Percentiles rank a stretch among this genome's conserved stretches.
Evolutionary conservation across 2,888 invertebrate species (phyloP).

Genomic region (Phortica magna): DNA sequence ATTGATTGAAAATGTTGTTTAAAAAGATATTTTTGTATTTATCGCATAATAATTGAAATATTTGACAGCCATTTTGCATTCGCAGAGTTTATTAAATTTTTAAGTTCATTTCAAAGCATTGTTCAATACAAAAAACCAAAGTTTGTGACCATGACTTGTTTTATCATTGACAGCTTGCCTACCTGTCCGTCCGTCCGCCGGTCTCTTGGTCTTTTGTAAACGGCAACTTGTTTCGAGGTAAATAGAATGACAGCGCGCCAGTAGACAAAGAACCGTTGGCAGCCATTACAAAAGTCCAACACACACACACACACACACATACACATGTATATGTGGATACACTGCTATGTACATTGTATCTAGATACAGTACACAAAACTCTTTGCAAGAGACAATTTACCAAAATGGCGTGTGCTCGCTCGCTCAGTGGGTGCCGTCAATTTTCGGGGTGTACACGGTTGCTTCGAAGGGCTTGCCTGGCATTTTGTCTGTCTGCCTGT

Average conservation of each 20-base stretch:
- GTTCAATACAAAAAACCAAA: not conserved
- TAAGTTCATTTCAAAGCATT: not conserved
- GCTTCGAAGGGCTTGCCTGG: not conserved
- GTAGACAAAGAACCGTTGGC: conserved; percentile 4
- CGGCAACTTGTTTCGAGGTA: not conserved
- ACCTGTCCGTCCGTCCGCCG: no score
- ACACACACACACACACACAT: not conserved
- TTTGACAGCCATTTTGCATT: no score
- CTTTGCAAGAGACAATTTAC: conserved; percentile 27
- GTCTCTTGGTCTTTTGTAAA: not conserved
- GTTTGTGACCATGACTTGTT: not conserved
- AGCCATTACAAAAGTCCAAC: conserved; percentile 5
- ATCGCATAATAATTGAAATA: no score
- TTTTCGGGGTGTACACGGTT: not conserved
- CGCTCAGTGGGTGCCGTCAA: conserved; percentile 26
- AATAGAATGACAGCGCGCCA: conserved; percentile 7
- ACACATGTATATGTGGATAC: not conserved
- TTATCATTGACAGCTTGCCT: conserved; percentile 17
- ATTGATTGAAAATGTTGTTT: conserved; percentile 46
- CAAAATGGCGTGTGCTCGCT: conserved; percentile 29
- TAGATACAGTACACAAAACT: conserved; percentile 17
- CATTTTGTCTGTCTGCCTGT: not conserved
- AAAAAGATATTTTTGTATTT: conserved; percentile 51
- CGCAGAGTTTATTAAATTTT: not conserved
- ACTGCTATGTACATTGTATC: conserved; percentile 4